phyloP scores from a whole-genome alignment of 2,888 invertebrate species.

The Drosophila cognata region DNA sequence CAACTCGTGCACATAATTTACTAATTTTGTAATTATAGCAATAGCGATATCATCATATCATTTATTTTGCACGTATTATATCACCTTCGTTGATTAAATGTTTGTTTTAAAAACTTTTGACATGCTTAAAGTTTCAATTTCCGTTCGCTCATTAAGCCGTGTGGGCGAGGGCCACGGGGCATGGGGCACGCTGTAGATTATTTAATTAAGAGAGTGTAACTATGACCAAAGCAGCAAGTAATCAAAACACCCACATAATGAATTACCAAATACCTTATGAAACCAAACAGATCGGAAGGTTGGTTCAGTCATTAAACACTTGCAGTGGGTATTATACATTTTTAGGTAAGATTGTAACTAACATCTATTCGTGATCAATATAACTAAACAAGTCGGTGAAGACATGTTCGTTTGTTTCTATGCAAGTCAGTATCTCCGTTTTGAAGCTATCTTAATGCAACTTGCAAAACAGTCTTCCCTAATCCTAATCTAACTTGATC shows the following conservation, averaged over 20 bases:
- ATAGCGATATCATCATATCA: slow-evolving; percentile 10
- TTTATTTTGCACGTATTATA: slow-evolving; percentile 55
- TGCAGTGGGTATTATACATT: neutral
- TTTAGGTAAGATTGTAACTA: neutral
- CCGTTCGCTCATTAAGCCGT: slow-evolving; percentile 63
- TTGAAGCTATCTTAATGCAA: neutral
- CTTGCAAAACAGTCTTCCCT: neutral
- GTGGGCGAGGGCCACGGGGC: neutral
- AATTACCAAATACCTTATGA: slow-evolving; percentile 40
- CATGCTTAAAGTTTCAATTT: slow-evolving; percentile 60
- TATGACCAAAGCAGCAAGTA: slow-evolving; percentile 11
- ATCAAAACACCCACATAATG: slow-evolving; percentile 37
- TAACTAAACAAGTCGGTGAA: neutral
- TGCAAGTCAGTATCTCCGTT: neutral
- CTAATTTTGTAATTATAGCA: slow-evolving; percentile 1
- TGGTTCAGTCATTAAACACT: neutral
- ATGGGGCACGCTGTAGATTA: neutral
- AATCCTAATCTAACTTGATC: neutral
- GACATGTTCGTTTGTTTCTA: neutral
- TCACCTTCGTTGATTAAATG: slow-evolving; percentile 47
- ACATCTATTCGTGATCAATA: neutral
- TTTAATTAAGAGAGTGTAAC: slow-evolving; percentile 45
- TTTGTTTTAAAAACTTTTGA: slow-evolving; percentile 32
- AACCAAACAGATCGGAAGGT: slow-evolving; percentile 16
- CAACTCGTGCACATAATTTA: slow-evolving; percentile 23